Evolutionary conservation across 1,140 invertebrate species (phyloP), one percentile per base, ranked within the genome.

Genomic region (Heliconius hewitsoni): DNA sequence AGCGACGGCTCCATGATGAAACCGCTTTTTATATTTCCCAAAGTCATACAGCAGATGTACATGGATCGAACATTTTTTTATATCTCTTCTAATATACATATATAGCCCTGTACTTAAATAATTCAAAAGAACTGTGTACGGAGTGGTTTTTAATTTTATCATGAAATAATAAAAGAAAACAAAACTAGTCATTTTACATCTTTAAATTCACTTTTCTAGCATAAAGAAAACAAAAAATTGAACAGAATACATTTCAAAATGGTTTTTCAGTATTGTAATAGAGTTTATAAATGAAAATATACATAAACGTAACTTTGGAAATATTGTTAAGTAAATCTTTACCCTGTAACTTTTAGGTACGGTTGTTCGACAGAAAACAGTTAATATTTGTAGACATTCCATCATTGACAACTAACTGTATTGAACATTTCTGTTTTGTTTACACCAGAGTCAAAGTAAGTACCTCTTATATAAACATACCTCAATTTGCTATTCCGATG

Each of bases 401-500:
- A 73, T 71, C 88, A 89, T 88, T 88, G 85, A 84, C 81, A 89
- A 84, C 86, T 88, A 90, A 90, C 89, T 89, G 90, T 91, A 89
- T 88, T 89, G 85, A 87, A 87, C 84, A 87, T 89, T 89, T 87
- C 85, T 88, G 87, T 84, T 87, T 84, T 87, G 86, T 91, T 89
- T 89, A 91, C 85, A 85, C 83, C 84, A 80, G 87, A 84, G 84
- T 87, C 89, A 79, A 88, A 91, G 88, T 66, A 66, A 66, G 60
- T 93, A 88, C 86, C 87, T 87, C 86, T 87, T 87, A 84, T 83
- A 86, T 86, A 93, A 93, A 92, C 85, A 90, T 74, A 77, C 81
- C 78, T 83, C 85, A 87, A 91, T 92, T 92, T 91, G 90, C 90
- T 92, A 93, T 91, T 92, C 87, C 87, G 86, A 87, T 81, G 82